These are phyloP conservation scores for Chrysemys picta DNA, from an alignment of 2,113 vertebrate genomes.

Conservation along the genomic window DNA sequence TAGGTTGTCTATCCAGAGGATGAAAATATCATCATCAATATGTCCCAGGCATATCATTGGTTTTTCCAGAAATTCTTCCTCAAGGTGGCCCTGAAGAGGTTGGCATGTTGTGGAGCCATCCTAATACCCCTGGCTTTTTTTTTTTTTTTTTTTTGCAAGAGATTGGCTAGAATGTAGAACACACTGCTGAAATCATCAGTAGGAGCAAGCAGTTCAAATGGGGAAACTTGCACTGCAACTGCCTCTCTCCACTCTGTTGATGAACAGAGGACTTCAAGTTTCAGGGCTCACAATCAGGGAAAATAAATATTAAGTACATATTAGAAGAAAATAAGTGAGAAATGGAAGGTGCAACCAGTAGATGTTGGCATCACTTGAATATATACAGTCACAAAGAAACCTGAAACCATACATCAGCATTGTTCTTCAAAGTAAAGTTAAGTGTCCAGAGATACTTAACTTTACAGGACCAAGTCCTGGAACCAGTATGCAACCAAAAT, in stretches of 20 bases:
- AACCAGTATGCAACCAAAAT: neutral
- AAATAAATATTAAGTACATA: neutral
- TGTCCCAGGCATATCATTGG: too few species aligned
- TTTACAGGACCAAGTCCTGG: neutral
- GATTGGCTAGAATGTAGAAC: conserved; percentile 24
- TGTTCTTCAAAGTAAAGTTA: neutral
- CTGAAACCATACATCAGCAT: neutral
- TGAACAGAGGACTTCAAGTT: neutral
- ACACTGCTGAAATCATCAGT: neutral
- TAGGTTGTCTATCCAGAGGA: too few species aligned
- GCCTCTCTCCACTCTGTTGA: neutral
- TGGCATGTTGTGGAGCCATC: too few species aligned
- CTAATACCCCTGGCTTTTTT: too few species aligned
- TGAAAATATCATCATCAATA: too few species aligned
- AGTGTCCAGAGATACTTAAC: neutral
- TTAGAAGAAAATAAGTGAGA: neutral
- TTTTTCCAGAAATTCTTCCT: too few species aligned
- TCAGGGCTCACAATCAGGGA: neutral
- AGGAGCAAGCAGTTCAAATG: conserved; percentile 10
- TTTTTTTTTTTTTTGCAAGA: neutral
- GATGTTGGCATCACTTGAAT: neutral
- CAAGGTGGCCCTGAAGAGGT: too few species aligned
- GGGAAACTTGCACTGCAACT: neutral
- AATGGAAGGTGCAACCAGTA: neutral
- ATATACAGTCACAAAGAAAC: neutral